Base-by-base conservation (phyloP, 2,888 invertebrate genomes). In the Embidobia sp. region DNA sequence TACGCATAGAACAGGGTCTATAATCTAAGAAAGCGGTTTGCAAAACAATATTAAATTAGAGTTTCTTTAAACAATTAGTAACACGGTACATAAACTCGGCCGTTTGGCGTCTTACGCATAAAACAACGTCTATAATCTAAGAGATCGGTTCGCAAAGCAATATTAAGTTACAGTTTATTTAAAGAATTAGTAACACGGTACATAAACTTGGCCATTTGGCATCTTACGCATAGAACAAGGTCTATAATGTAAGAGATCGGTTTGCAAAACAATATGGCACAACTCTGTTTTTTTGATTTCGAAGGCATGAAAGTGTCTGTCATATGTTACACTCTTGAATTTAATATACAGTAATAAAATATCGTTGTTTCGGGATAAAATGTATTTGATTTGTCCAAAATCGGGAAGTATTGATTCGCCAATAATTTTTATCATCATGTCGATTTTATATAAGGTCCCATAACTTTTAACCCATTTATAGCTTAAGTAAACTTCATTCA, bases 331-430 rank as follows among this genome's bases (percentile, higher is more conserved):
- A 22, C 1, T 33, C n/a, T 18, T 19, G 8, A 53, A 37, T 4
- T 33, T 29, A 37, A 53, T 16, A 13, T 19, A 29, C 19, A 40
- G 7, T 8, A 40, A 8, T 8, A 8, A 16, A 18, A 18, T 18
- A 2, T 11, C 16, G 8, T 3, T 13, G 22, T 53, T 13, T 10
- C 13, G 35, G 13, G 13, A 13, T 29, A 44, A 31, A 59, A 59
- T 31, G 40, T 59, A 59, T 19, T 33, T 29, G 7, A 44, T 59
- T 13, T 48, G 48, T 8, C 48, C 48, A 29, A 29, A 44, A n/a
- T 44, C 26, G 16, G 22, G 19, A 7, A 44, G 5, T 0, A 2
- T 11, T 31, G 13, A 5, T 5, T 44, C 16, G 15, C 40, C 18
- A 11, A 0, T 4, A 11, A 44, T 7, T 31, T 44, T 8, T 13